Evolutionary conservation across 2,888 invertebrate species (phyloP).

Genomic region (Acronicta leporina): DNA sequence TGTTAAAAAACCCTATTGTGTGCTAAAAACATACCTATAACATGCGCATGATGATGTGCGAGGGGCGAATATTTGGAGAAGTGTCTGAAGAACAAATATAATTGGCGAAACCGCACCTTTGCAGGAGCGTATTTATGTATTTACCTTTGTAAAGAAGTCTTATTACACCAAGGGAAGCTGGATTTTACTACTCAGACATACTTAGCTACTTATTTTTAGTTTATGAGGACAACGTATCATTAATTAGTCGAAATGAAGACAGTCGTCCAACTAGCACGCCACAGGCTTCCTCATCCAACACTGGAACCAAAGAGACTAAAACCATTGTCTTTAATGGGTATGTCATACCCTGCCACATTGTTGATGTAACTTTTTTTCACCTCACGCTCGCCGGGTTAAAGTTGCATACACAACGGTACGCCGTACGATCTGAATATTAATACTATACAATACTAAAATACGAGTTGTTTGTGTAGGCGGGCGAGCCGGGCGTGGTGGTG

Average conservation of each 20-base stretch:
- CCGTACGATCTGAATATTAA: constrained; percentile 2
- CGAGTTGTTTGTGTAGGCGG: constrained; percentile 66
- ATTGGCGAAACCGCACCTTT: neutral
- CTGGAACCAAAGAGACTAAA: neutral
- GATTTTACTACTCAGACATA: no score
- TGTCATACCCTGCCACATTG: no score
- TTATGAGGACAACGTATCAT: no score
- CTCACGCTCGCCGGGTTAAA: no score
- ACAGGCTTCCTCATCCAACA: neutral
- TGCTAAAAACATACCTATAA: neutral
- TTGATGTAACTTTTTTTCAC: no score
- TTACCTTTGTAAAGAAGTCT: neutral
- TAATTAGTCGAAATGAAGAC: neutral
- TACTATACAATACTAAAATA: neutral
- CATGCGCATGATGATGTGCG: neutral
- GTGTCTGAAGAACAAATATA: neutral
- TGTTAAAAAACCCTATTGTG: neutral
- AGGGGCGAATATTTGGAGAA: neutral
- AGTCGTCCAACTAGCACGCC: neutral
- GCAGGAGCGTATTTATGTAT: neutral
- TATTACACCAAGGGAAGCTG: no score
- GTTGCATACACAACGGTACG: neutral
- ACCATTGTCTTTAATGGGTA: no score
- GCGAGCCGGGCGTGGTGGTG: constrained; percentile 83
- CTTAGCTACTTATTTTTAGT: no score